Evolutionary conservation across 2,113 vertebrate species (phyloP).

Genomic region (Lynx canadensis): DNA sequence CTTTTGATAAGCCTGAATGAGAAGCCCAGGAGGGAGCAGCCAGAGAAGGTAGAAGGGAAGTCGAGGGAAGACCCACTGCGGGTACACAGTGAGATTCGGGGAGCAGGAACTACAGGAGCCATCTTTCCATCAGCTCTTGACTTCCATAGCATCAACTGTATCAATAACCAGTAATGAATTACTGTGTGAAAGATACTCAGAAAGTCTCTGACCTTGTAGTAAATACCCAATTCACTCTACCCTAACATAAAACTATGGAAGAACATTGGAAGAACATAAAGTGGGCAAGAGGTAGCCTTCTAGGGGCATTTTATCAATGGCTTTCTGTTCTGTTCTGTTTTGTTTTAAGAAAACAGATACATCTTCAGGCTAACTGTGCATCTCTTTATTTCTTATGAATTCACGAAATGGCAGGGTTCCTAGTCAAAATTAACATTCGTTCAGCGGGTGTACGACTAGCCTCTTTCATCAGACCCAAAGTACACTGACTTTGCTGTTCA

Average conservation of each 20-base stretch:
- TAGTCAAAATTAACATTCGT: conserved; percentile 80
- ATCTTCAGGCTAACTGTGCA: conserved; percentile 70
- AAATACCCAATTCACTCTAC: conserved; percentile 67
- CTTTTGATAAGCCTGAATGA: neutral
- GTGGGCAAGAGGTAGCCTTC: conserved; percentile 72
- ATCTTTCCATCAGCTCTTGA: conserved; percentile 35
- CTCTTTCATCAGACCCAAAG: conserved; percentile 74
- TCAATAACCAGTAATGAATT: conserved; percentile 58
- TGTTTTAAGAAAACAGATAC: conserved; percentile 78
- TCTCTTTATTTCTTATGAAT: conserved; percentile 79
- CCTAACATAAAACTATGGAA: conserved; percentile 70
- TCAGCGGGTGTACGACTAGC: conserved; percentile 64
- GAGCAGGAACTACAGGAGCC: neutral
- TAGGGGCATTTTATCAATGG: conserved; percentile 71
- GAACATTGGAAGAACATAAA: conserved; percentile 72
- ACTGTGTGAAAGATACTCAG: conserved; percentile 53
- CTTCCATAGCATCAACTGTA: conserved; percentile 46
- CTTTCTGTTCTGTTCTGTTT: neutral
- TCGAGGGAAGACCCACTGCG: too few species aligned
- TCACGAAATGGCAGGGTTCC: conserved; percentile 78
- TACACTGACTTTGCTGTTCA: neutral
- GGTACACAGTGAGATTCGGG: fast-evolving
- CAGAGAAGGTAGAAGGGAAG: neutral
- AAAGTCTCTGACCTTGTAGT: conserved; percentile 43
- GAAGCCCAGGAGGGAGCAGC: neutral